Conservation (phyloP, 2,113 vertebrate species). For the Agapornis roseicollis region DNA sequence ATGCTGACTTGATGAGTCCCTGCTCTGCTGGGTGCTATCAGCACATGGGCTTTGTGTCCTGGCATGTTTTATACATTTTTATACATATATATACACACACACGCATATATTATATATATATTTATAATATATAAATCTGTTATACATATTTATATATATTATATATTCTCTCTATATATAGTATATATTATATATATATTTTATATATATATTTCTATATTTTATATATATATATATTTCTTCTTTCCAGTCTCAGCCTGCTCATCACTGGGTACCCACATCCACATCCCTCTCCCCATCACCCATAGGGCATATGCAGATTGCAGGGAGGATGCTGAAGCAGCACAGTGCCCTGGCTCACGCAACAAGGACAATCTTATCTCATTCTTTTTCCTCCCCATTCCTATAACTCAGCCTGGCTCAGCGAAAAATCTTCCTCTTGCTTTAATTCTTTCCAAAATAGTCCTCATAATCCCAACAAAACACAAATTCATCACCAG, state of each 20-base stretch:
- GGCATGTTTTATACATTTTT: background rate
- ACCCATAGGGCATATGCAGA: background rate
- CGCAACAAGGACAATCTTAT: background rate
- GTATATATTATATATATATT: too few species aligned
- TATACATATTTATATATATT: background rate
- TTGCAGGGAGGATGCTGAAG: fast-evolving
- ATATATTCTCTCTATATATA: too few species aligned
- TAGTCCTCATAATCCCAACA: background rate
- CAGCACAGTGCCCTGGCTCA: fast-evolving
- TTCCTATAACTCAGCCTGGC: background rate
- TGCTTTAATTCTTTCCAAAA: background rate
- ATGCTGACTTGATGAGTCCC: background rate
- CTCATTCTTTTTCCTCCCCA: background rate
- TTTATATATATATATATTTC: background rate
- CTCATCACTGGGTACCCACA: fast-evolving
- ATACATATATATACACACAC: background rate
- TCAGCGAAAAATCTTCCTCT: background rate
- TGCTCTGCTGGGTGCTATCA: background rate
- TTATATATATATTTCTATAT: background rate
- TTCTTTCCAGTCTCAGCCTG: background rate
- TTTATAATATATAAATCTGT: too few species aligned
- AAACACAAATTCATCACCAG: fast-evolving
- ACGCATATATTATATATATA: too few species aligned
- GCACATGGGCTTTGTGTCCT: fast-evolving
- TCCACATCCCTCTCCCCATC: background rate